Evolutionary conservation across 2,888 invertebrate species (phyloP).

Genomic region (Acanthacorydalis orientalis): DNA sequence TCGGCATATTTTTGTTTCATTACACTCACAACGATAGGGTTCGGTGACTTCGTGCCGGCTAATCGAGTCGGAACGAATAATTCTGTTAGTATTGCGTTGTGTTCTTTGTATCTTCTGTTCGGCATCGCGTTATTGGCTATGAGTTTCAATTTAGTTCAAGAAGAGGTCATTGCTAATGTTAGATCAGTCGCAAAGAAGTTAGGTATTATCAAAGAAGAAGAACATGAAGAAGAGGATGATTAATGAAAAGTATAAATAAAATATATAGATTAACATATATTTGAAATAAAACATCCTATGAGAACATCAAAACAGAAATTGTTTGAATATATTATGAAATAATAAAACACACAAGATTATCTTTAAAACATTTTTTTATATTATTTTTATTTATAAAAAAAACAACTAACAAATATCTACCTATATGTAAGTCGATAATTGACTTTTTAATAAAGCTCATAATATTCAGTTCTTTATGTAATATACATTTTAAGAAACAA

Average conservation of each 20-base stretch:
- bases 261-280: not conserved
- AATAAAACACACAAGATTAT: no score
- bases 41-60: conserved; percentile 82
- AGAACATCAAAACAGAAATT: no score
- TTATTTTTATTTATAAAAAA: no score
- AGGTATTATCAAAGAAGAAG: conserved; percentile 70
- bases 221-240: conserved; percentile 40
- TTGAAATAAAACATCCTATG: no score
- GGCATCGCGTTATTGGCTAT: conserved; percentile 89
- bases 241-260: conserved; percentile 3
- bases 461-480: no score
- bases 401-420: no score
- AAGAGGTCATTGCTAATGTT: conserved; percentile 79
- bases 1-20: conserved; percentile 90
- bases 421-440: no score
- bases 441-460: no score
- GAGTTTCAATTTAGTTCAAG: conserved; percentile 93
- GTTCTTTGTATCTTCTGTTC: conserved; percentile 82
- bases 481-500: no score
- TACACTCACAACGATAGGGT: conserved; percentile 83
- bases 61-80: conserved; percentile 40
- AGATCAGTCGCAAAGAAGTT: conserved; percentile 70
- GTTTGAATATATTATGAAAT: no score
- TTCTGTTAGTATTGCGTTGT: conserved; percentile 57
- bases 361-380: no score